A percentile compares a stretch with the other conserved stretches of the same genome.
phyloP scores from a whole-genome alignment of 2,888 invertebrate species.

The Cyclophora albipunctata region DNA sequence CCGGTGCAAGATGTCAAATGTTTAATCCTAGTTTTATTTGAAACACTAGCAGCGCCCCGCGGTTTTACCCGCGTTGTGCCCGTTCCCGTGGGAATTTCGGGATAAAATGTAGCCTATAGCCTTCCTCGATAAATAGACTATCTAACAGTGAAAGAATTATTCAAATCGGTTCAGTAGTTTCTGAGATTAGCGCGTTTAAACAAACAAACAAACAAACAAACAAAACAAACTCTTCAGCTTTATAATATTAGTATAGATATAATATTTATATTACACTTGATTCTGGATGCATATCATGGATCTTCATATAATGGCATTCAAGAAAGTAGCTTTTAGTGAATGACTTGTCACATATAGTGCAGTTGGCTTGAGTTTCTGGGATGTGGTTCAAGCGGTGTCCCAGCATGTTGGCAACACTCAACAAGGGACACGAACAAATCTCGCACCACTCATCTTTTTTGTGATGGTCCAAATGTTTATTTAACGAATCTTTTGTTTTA shows the following conservation, averaged over 20 bases:
- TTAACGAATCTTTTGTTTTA: constrained; percentile 19
- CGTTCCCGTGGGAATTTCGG: too few species aligned
- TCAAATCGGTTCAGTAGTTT: too few species aligned
- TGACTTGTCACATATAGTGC: constrained; percentile 38
- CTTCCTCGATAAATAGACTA: too few species aligned
- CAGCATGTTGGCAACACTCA: constrained; percentile 33
- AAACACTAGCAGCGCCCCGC: too few species aligned
- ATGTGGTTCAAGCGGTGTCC: constrained; percentile 43
- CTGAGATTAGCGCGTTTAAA: too few species aligned
- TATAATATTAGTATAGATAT: too few species aligned
- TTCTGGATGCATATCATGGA: constrained; percentile 33
- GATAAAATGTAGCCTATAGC: too few species aligned
- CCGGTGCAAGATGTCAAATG: too few species aligned
- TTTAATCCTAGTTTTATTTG: neutral
- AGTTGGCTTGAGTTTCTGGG: constrained; percentile 24
- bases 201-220: too few species aligned
- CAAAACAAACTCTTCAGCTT: too few species aligned
- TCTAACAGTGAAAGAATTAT: too few species aligned
- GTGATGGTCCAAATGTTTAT: constrained; percentile 39
- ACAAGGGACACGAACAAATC: constrained; percentile 29
- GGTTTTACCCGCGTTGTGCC: too few species aligned
- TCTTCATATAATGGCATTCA: constrained; percentile 42
- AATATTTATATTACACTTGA: constrained; percentile 21
- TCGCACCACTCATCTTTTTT: constrained; percentile 27
- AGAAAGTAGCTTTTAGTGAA: constrained; percentile 20